Evolutionary conservation across 1,140 invertebrate genomes (phyloP).

Genomic region (Bursaphelenchus mucronatus): DNA sequence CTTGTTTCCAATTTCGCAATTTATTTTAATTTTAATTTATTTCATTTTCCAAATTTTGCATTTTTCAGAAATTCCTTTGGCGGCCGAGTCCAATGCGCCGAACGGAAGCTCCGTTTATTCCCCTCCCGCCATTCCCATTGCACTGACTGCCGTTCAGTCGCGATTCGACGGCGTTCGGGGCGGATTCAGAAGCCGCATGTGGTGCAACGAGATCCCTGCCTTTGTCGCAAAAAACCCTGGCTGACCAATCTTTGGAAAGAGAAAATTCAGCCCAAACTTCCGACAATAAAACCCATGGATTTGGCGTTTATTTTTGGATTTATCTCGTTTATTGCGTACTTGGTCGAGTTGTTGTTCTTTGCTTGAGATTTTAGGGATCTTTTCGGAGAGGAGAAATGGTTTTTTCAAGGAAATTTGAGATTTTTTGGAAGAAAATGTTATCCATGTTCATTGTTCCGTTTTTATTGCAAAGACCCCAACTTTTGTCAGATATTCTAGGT

Average conservation of each 20-base stretch:
- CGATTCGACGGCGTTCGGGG: neutral
- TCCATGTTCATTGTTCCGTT: no score
- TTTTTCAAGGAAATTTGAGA: neutral
- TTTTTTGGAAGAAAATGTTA: neutral
- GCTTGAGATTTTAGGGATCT: neutral
- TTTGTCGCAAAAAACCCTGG: neutral
- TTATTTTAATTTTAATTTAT: no score
- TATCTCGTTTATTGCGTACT: conserved; percentile 9
- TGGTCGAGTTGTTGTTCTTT: conserved; percentile 11
- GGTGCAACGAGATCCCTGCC: neutral
- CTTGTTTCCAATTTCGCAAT: no score
- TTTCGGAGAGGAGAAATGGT: neutral
- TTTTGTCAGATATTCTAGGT: no score
- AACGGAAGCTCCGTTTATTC: conserved; percentile 10
- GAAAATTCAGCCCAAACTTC: neutral
- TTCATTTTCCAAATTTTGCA: neutral
- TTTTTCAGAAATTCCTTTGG: conserved; percentile 12
- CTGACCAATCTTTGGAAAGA: conserved; percentile 7
- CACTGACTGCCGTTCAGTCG: conserved; percentile 6
- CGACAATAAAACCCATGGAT: neutral
- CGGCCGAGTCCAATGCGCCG: neutral
- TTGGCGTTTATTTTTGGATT: conserved; percentile 8
- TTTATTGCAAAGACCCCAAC: no score
- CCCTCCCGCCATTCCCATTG: neutral
- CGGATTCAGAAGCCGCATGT: conserved; percentile 3